Evolutionary conservation across 2,888 invertebrate genomes (phyloP).

Genomic region (Tipula confusa): DNA sequence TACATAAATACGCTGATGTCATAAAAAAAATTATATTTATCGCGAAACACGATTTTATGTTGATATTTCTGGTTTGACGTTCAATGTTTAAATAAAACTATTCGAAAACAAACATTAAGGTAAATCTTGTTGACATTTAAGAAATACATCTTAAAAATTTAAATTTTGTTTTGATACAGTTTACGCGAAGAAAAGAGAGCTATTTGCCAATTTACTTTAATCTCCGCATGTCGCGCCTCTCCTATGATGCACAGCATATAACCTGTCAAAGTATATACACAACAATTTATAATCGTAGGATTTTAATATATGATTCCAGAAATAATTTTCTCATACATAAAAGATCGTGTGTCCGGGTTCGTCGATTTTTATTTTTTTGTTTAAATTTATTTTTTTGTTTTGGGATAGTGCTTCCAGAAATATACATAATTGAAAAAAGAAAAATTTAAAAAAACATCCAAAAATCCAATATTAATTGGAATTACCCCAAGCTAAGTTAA

Average conservation of each 20-base stretch:
- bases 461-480: neutral
- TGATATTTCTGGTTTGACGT: neutral
- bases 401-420: neutral
- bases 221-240: neutral
- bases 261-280: neutral
- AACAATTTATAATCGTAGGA: too few species aligned
- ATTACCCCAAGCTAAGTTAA: neutral
- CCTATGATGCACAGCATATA: neutral
- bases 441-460: too few species aligned
- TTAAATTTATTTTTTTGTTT: neutral
- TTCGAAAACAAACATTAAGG: neutral
- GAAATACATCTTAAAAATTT: neutral
- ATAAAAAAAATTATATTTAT: neutral
- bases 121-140: conserved; percentile 17
- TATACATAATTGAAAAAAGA: neutral
- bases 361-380: neutral
- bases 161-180: neutral
- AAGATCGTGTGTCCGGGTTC: neutral
- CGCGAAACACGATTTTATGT: neutral
- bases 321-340: neutral
- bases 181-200: neutral
- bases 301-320: neutral
- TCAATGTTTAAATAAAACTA: neutral
- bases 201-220: neutral
- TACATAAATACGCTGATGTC: neutral